A percentile compares a stretch with the other conserved stretches of the same genome.
Evolutionary conservation across 2,888 invertebrate species (phyloP).

Genomic region (Escarpia spicata): DNA sequence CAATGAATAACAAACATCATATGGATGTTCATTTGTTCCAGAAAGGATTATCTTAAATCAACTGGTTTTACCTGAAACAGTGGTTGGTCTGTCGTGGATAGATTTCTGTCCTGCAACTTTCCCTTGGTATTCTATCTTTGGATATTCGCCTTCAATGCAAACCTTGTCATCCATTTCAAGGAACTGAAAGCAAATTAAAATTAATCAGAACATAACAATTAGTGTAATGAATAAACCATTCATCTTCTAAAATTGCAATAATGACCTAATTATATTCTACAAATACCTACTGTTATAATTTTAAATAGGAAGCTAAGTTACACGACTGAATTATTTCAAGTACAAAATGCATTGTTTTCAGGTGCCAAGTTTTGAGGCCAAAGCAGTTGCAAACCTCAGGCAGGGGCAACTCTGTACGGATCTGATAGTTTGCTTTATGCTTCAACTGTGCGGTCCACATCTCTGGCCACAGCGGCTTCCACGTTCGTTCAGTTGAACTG

Average conservation of each 20-base stretch:
- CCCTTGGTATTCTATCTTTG: slow-evolving; percentile 70
- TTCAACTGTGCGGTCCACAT: slow-evolving; percentile 70
- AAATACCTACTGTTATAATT: not conserved
- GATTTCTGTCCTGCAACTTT: slow-evolving; percentile 71
- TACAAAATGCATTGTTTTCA: too few species aligned
- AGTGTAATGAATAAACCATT: not conserved
- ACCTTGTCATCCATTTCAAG: slow-evolving; percentile 49
- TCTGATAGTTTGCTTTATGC: slow-evolving; percentile 76
- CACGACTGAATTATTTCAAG: too few species aligned
- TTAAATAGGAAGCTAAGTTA: too few species aligned
- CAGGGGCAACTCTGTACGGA: slow-evolving; percentile 78
- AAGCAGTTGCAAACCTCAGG: slow-evolving; percentile 67
- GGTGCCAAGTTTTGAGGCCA: not conserved
- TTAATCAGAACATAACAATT: not conserved
- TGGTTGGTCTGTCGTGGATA: slow-evolving; percentile 35
- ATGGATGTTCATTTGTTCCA: not conserved
- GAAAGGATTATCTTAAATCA: not conserved
- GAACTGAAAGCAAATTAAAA: slow-evolving; percentile 61
- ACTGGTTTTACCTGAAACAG: slow-evolving; percentile 34
- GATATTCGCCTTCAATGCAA: slow-evolving; percentile 47
- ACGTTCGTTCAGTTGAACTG: slow-evolving; percentile 24
- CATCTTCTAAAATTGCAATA: not conserved
- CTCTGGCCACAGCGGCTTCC: slow-evolving; percentile 26
- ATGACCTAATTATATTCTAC: not conserved
- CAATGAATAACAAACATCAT: not conserved